Base-by-base conservation (phyloP, 2,888 invertebrate species). In the Lasioglossum leucozonium region DNA sequence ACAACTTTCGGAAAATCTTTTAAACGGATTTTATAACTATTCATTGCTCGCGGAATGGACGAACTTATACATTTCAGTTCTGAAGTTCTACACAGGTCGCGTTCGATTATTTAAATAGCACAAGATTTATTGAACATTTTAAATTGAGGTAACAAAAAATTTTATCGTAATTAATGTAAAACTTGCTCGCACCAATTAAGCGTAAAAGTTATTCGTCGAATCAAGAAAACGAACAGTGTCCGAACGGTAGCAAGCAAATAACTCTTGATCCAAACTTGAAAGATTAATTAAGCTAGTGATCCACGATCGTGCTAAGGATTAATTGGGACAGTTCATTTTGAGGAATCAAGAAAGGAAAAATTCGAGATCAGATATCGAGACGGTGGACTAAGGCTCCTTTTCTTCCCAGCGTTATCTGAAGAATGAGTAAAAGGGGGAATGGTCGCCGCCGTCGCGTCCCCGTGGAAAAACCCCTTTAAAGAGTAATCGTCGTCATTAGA, bases 371-470 rank as follows among this genome's bases (percentile, higher is more conserved):
- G 58, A 30, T 62, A 62, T 62, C 58, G 58, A 5, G 30, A 30
- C 58, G 58, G 58, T 30, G 26, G 58, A 62, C 65, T 18, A 18
- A 34, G 42, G 30, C 74, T 30, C n/a, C 11, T 22, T 58, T 75
- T 30, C 30, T 81, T 85, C 85, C 72, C 78, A 81, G 78, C 67
- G 79, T 73, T 81, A 86, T 86, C 51, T 76, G 55, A 73, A 37
- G 79, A 67, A 65, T 16, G 72, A 62, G 13, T 47, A 40, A 79
- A 72, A 34, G 74, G 69, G 69, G 74, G 74, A 81, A 84, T 81
- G 67, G 72, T 26, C 30, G 55, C 4, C 65, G 79, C 40, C 81
- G n/a, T 0, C n/a, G 11, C 55, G 26, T 11, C 13, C 71, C 71
- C 71, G 26, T 67, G 69, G 51, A 81, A 87, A 76, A 84, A 76